Evolutionary conservation across 2,888 invertebrate genomes (phyloP).

Genomic region (Luffia ferchaultella): DNA sequence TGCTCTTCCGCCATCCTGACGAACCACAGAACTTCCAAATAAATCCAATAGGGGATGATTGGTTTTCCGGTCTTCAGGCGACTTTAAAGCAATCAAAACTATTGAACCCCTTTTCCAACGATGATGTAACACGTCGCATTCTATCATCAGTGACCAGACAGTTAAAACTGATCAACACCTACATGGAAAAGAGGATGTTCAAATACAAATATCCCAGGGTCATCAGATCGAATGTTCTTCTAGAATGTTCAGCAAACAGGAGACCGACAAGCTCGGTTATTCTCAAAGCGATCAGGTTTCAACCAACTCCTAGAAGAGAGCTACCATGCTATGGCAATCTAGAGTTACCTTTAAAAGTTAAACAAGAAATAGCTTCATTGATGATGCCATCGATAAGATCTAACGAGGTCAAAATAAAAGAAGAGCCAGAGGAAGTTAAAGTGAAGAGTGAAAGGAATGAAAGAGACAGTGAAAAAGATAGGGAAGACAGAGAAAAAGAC

Average conservation of each 20-base stretch:
- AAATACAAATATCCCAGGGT: constrained; percentile 55
- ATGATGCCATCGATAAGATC: constrained; percentile 31
- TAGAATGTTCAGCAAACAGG: constrained; percentile 36
- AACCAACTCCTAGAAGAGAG: constrained; percentile 41
- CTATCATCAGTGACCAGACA: constrained; percentile 53
- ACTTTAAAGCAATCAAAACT: constrained; percentile 44
- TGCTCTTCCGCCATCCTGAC: constrained; percentile 25
- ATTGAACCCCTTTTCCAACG: constrained; percentile 29
- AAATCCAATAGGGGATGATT: constrained; percentile 27
- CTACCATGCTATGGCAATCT: constrained; percentile 57
- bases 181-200: constrained; percentile 45
- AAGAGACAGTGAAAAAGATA: constrained; percentile 21
- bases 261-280: constrained; percentile 37
- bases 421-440: constrained; percentile 24
- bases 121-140: constrained; percentile 42
- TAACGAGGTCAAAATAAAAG: constrained; percentile 24
- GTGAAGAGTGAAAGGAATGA: constrained; percentile 24
- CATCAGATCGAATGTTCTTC: constrained; percentile 45
- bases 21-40: constrained; percentile 8
- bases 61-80: constrained; percentile 37
- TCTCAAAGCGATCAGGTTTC: constrained; percentile 46
- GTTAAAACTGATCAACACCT: constrained; percentile 45
- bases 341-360: constrained; percentile 50
- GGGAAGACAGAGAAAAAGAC: constrained; percentile 28
- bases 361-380: constrained; percentile 35